Evolutionary conservation across 2,113 vertebrate genomes (phyloP).

Genomic region (Crotalus viridis): DNA sequence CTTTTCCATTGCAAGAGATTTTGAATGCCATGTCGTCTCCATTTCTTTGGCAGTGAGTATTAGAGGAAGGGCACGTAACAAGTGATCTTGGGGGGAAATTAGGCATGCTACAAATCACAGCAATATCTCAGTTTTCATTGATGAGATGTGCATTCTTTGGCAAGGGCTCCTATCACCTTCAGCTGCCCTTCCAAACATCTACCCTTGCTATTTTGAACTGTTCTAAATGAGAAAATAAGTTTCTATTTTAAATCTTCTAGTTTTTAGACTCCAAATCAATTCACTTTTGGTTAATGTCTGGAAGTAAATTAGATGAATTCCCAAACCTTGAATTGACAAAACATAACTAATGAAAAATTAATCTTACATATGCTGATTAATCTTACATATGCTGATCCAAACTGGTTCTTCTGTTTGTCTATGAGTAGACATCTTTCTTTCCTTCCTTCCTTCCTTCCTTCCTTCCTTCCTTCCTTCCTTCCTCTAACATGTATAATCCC

Average conservation of each 20-base stretch:
- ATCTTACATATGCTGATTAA: constrained; percentile 37
- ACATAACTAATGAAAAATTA: constrained; percentile 38
- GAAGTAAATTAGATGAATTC: background rate
- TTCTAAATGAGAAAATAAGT: background rate
- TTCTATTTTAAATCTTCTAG: background rate
- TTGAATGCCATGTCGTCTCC: background rate
- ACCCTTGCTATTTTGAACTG: background rate
- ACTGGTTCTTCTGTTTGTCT: background rate
- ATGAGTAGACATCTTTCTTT: background rate
- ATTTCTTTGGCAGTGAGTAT: background rate
- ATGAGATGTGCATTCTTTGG: background rate
- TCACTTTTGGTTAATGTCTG: constrained; percentile 14
- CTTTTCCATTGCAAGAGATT: background rate
- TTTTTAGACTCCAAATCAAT: constrained; percentile 14
- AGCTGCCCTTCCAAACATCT: background rate
- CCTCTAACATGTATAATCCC: background rate
- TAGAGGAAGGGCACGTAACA: background rate
- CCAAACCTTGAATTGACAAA: constrained; percentile 40
- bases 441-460: background rate
- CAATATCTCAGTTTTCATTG: background rate
- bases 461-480: background rate
- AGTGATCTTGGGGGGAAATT: background rate
- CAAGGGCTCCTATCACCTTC: background rate
- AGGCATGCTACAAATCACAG: background rate
- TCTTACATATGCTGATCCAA: constrained; percentile 36